Evolutionary conservation across 2,113 vertebrate genomes (phyloP).

Genomic region (Percina caprodes): DNA sequence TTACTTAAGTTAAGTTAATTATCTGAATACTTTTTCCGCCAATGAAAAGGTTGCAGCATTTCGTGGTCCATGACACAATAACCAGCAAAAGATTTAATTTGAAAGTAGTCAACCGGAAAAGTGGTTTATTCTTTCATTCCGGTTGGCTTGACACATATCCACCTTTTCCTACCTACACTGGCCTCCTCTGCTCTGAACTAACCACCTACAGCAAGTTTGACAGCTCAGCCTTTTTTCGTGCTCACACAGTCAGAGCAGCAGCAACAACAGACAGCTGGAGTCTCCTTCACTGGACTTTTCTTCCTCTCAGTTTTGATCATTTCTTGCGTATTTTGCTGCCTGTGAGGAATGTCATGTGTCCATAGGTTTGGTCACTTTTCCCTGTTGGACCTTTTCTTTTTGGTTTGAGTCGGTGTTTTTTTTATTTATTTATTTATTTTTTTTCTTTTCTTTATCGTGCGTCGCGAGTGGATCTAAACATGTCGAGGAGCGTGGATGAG

Average conservation of each 20-base stretch:
- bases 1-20: background rate
- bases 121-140: fast-evolving
- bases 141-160: slow-evolving; percentile 4
- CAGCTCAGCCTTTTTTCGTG: slow-evolving; percentile 63
- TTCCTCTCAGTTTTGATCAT: background rate
- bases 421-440: too few relatives aligned
- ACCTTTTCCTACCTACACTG: slow-evolving; percentile 38
- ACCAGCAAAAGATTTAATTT: slow-evolving; percentile 26
- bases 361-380: slow-evolving; percentile 53
- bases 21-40: background rate
- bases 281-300: slow-evolving; percentile 6
- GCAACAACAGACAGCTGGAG: slow-evolving; percentile 12
- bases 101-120: slow-evolving; percentile 29
- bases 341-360: slow-evolving; percentile 68
- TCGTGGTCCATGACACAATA: background rate
- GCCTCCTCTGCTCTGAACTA: slow-evolving; percentile 56
- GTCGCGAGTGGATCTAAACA: slow-evolving; percentile 65
- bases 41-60: background rate
- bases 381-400: slow-evolving; percentile 25
- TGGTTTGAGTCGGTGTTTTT: background rate
- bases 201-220: slow-evolving; percentile 81
- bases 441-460: background rate
- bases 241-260: slow-evolving; percentile 27
- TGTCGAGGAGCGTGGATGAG: slow-evolving; percentile 92
- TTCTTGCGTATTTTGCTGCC: slow-evolving; percentile 42